Base-by-base conservation (phyloP, 2,888 invertebrate genomes). In the Tetheella fluctuosa region DNA sequence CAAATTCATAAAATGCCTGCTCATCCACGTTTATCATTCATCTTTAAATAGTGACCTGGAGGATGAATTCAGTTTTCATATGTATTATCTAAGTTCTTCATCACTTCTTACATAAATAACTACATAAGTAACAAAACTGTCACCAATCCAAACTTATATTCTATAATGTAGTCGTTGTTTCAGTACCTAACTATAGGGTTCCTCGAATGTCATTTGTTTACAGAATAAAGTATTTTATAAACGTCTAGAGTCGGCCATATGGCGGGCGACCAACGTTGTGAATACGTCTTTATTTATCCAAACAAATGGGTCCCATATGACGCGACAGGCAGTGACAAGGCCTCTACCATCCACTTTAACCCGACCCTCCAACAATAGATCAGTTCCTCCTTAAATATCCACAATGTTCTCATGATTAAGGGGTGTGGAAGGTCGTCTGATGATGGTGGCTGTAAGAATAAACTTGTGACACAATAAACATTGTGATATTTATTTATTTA, bases 241-340 rank as follows among this genome's bases (percentile, higher is more conserved):
- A 48, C 48, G 20, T 70, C 63, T 64, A 69, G 68, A 68, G 58
- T 62, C 70, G 74, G 71, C 72, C 90, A 90, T 90, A 83, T 90
- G 90, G 85, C 67, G 60, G 71, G 67, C 73, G 70, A 67, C 73
- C 71, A 72, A 67, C 74, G 79, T 76, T 79, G 80, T 83, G 80
- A 79, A 81, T 79, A 80, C 81, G 71, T 68, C 87, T 88, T 86
- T 91, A 91, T 90, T 90, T 90, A 90, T 80, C 80, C 84, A 86
- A 85, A 89, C 91, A 90, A 92, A 89, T 89, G 90, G 80, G 72
- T 73, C 74, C 83, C 91, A 92, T 84, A 92, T 92, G 91, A 85
- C 88, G 88, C 84, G 85, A 79, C 84, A 80, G 74, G 67, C 82
- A 90, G 74, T 90, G 91, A 92, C 91, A 92, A 91, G 91, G 90